Base-by-base conservation (phyloP, 1,140 invertebrate species). In the Eueides isabella region DNA sequence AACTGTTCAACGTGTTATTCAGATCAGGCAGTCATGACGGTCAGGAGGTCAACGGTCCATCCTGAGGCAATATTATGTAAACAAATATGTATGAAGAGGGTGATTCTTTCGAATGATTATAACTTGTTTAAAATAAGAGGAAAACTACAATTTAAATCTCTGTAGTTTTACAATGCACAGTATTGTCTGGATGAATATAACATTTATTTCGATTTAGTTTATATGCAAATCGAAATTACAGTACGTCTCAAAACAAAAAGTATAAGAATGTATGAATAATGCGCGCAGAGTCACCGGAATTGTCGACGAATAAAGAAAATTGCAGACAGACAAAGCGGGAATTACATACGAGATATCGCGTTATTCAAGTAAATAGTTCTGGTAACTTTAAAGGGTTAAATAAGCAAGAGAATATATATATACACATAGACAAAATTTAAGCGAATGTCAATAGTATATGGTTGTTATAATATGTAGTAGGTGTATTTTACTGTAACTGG, bases 281-380 rank as follows among this genome's bases (percentile, higher is more conserved):
- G 23, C 19, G 30, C 23, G 64, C 64, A 38, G 33, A 26, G 19
- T 30, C 41, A 66, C 41, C 64, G 35, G 9, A 41, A 66, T 26
- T 26, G 64, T 14, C 35, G 31, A 19, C 64, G 64, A 35, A 66
- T 66, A 66, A 66, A 26, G 64, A 38, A 66, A 29, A 66, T 66
- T 66, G 64, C 35, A 41, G 64, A 66, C 23, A 41, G 64, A 38
- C 64, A 66, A 33, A 23, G 23, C 64, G 19, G 6, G 23, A 66
- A 66, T 66, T 66, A 66, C 64, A 38, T 66, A 63, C 61, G 61
- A 9, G 64, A 66, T 35, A 66, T 66, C 33, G 35, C n/a, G 35
- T 66, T 26, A 38, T 66, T 28, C 64, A 66, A 26, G 33, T 23
- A 26, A 19, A 28, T 33, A 41, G 5, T 66, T 66, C n/a, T 16